Evolutionary conservation across 2,888 invertebrate genomes (phyloP), one percentile per base, ranked within the genome.

Genomic region (Lacanobia wlatinum): DNA sequence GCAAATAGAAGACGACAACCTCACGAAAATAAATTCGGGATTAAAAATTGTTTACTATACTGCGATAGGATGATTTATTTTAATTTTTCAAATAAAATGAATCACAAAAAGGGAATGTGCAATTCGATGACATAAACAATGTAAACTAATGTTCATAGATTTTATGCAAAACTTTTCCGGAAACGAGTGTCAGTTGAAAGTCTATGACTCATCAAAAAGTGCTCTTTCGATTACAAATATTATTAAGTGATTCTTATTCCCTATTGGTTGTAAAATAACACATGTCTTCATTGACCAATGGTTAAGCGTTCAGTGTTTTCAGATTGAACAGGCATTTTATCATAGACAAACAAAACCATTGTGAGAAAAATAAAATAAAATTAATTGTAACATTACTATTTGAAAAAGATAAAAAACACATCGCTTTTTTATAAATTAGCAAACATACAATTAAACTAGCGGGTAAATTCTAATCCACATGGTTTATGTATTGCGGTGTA

Each of bases 141-240:
- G 80, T 87, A 90, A 88, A 90, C 80, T 59, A 55, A 79, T 78
- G 84, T 87, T 84, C 93, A 95, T 93, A 94, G 92, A 94, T 91
- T 91, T 87, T 86, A 89, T 87, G 84, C 80, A 90, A 90, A 91
- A 93, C 90, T 93, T 93, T 92, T 92, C 96, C 96, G 96, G 96
- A 96, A 96, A 95, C 94, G 95, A 94, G 96, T 96, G 96, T 96
- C 96, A 94, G 82, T 89, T 91, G 87, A 91, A 92, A 93, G 92
- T 94, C 93, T 94, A 94, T 95, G 95, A 95, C 94, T 96, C 95
- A 96, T 92, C 93, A 85, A 74, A 88, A 88, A 88, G 84, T 92
- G 83, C 84, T 90, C 79, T 93, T 91, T 93, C 89, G 71, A 84
- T 91, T 90, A 88, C 90, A 85, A 82, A 84, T 81, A 78, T 61